These are phyloP conservation scores for Upupa epops DNA, from an alignment of 2,113 vertebrate species.

Conservation along the genomic window DNA sequence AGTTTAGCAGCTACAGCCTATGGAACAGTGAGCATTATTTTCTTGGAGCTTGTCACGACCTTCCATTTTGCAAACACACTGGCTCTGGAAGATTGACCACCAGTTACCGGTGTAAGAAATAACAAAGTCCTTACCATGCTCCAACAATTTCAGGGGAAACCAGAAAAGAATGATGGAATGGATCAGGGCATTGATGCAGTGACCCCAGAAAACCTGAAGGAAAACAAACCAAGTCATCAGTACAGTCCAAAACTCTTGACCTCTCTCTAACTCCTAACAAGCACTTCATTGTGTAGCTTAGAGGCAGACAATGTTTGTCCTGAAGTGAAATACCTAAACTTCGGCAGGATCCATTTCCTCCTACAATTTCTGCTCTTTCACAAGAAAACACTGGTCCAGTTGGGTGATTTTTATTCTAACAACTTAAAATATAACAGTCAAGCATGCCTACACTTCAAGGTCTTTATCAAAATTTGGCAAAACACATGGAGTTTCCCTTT, in stretches of 20 bases:
- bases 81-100: neutral
- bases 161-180: constrained; percentile 99
- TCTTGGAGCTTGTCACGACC: constrained; percentile 9
- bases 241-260: constrained; percentile 68
- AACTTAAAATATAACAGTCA: neutral
- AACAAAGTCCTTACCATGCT: constrained; percentile 86
- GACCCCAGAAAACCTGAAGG: constrained; percentile 97
- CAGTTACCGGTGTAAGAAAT: constrained; percentile 46
- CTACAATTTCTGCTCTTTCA: neutral
- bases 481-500: neutral
- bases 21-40: constrained; percentile 9
- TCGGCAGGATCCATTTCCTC: constrained; percentile 49
- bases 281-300: constrained; percentile 36
- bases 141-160: constrained; percentile 96
- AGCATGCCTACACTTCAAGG: neutral
- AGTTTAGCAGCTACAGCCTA: constrained; percentile 24
- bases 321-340: constrained; percentile 36
- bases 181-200: constrained; percentile 98
- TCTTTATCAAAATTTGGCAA: neutral
- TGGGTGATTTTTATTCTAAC: neutral
- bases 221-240: constrained; percentile 76
- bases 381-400: neutral
- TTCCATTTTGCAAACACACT: neutral
- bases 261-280: constrained; percentile 58
- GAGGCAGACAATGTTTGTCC: neutral